A percentile compares a stretch with the other conserved stretches of the same genome.
Evolutionary conservation across 1,140 invertebrate genomes (phyloP).

Genomic region (Drosophila orosa): DNA sequence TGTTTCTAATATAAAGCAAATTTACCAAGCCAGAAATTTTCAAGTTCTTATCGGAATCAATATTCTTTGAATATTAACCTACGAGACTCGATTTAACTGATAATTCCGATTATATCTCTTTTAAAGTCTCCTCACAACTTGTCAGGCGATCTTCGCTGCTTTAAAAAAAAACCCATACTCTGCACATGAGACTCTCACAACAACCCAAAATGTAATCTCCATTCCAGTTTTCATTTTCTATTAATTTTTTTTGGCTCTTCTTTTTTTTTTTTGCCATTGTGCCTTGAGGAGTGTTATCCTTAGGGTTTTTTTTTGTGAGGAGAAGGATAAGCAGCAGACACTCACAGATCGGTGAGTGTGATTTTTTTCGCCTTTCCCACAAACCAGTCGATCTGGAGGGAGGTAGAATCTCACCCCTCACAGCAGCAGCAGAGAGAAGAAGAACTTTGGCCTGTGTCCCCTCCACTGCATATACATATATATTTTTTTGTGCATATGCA

Average conservation of each 20-base stretch:
- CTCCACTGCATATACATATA: not conserved
- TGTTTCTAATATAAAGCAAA: too few species aligned
- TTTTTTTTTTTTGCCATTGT: slow-evolving; percentile 26
- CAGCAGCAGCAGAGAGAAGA: slow-evolving; percentile 13
- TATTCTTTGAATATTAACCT: slow-evolving; percentile 1
- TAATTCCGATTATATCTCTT: too few species aligned
- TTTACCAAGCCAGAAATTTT: not conserved
- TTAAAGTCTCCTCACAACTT: slow-evolving; percentile 10
- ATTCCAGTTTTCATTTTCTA: slow-evolving; percentile 47
- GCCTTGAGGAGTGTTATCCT: slow-evolving; percentile 26
- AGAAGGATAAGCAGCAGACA: not conserved
- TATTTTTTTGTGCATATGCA: slow-evolving; percentile 31
- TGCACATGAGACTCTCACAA: not conserved
- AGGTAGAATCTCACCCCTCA: slow-evolving; percentile 34
- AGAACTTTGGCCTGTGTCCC: slow-evolving; percentile 39
- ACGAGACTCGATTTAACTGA: not conserved
- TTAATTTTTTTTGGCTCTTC: slow-evolving; percentile 31
- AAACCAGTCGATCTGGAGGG: slow-evolving; percentile 21
- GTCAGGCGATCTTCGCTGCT: slow-evolving; percentile 3
- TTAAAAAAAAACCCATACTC: not conserved
- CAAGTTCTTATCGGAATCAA: not conserved
- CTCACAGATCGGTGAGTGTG: slow-evolving; percentile 39
- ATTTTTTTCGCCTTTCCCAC: slow-evolving; percentile 47
- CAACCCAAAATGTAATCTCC: slow-evolving; percentile 38
- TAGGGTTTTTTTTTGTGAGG: slow-evolving; percentile 10